These are phyloP conservation scores for Zootermopsis nevadensis DNA, from an alignment of 2,888 invertebrate species.

Conservation along the genomic window DNA sequence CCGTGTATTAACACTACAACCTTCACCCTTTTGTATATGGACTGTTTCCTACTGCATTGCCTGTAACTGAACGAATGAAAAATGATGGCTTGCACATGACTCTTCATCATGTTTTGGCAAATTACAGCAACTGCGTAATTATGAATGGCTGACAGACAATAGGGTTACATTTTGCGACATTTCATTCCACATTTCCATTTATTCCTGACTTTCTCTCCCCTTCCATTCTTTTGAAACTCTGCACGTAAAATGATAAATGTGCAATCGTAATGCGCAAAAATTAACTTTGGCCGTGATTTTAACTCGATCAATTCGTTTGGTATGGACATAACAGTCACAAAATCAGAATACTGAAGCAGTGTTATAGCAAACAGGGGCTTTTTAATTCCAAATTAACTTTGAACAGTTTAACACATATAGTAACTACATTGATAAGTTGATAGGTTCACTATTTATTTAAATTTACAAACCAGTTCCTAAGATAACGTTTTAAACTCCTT, in stretches of 20 bases:
- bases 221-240: constrained; percentile 16
- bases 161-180: constrained; percentile 42
- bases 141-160: constrained; percentile 43
- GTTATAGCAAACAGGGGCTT: not conserved
- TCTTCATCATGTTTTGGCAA: constrained; percentile 42
- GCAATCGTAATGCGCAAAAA: constrained; percentile 41
- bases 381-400: constrained; percentile 11
- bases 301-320: constrained; percentile 21
- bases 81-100: constrained; percentile 23
- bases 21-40: constrained; percentile 27
- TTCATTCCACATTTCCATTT: constrained; percentile 39
- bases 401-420: not conserved
- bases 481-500: too few species aligned
- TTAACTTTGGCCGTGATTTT: constrained; percentile 31
- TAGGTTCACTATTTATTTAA: not conserved
- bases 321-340: constrained; percentile 13
- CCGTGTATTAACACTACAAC: constrained; percentile 19
- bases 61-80: constrained; percentile 24
- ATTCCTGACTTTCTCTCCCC: constrained; percentile 7
- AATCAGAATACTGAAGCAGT: constrained; percentile 1
- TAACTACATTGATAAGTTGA: not conserved
- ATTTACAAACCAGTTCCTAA: too few species aligned
- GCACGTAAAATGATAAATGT: constrained; percentile 37
- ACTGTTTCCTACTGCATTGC: constrained; percentile 33
- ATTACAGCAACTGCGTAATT: constrained; percentile 41